Percentiles rank a stretch among this genome's conserved stretches.
Evolutionary conservation across 2,888 invertebrate genomes (phyloP).

Genomic region (Polyommatus iphigenia): DNA sequence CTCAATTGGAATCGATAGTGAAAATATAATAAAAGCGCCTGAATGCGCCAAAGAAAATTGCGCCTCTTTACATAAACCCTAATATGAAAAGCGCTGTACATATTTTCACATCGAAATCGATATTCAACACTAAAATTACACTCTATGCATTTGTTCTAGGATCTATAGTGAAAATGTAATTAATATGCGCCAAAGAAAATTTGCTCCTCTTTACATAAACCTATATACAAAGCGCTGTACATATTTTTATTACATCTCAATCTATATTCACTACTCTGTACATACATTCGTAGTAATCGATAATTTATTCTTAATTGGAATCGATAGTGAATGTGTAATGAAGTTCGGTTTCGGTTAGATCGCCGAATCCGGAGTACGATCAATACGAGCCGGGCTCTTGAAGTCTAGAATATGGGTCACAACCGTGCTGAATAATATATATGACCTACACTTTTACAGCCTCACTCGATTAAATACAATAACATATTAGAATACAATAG

Average conservation of each 20-base stretch:
- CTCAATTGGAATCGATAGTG: neutral
- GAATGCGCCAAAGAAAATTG: too few species aligned
- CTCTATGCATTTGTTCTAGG: neutral
- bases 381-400: constrained; percentile 41
- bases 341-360: constrained; percentile 20
- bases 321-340: constrained; percentile 6
- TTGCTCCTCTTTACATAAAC: too few species aligned
- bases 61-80: too few species aligned
- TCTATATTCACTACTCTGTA: neutral
- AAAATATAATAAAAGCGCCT: neutral
- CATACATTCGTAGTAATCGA: neutral
- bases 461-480: neutral
- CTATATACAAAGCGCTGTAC: too few species aligned
- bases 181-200: neutral
- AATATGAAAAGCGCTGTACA: too few species aligned
- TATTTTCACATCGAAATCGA: too few species aligned
- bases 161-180: neutral
- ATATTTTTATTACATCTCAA: too few species aligned
- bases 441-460: constrained; percentile 20
- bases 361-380: constrained; percentile 39
- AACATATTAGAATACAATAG: neutral
- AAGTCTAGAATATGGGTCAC: constrained; percentile 45
- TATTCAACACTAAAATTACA: too few species aligned
- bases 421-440: constrained; percentile 34
- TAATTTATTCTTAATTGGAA: constrained; percentile 17